phyloP scores from a whole-genome alignment of 1,140 invertebrate species.

The Drosophila nasuta region DNA sequence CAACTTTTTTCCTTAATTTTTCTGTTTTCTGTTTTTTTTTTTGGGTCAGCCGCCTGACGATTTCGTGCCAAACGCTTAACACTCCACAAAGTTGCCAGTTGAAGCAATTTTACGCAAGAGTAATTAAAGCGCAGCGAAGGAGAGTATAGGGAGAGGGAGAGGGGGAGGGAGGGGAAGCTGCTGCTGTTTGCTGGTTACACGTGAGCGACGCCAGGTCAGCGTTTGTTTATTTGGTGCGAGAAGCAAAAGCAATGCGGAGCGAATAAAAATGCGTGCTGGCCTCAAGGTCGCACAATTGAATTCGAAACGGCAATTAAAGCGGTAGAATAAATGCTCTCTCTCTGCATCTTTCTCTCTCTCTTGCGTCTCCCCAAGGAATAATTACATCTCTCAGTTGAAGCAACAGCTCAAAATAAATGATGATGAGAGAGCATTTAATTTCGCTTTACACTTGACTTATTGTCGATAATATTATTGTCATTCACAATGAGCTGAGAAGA shows the following conservation, averaged over 20 bases:
- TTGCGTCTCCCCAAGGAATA: slow-evolving; percentile 1
- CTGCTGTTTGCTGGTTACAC: slow-evolving; percentile 28
- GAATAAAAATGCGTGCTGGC: slow-evolving; percentile 31
- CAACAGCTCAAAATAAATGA: slow-evolving; percentile 23
- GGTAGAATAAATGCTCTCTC: slow-evolving; percentile 34
- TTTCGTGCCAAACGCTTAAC: slow-evolving; percentile 80
- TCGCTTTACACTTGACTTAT: slow-evolving; percentile 41
- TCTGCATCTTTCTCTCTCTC: not conserved
- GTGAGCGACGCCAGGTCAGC: slow-evolving; percentile 47
- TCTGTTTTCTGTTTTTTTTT: slow-evolving; percentile 17
- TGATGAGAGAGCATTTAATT: slow-evolving; percentile 25
- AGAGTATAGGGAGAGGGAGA: not conserved
- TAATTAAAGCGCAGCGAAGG: slow-evolving; percentile 71
- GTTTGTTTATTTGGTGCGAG: slow-evolving; percentile 45
- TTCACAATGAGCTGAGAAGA: slow-evolving; percentile 2
- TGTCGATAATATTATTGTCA: slow-evolving; percentile 29
- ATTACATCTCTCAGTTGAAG: slow-evolving; percentile 24
- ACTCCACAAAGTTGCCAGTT: slow-evolving; percentile 81
- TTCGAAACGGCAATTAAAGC: slow-evolving; percentile 48
- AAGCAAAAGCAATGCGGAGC: not conserved
- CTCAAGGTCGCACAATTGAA: slow-evolving; percentile 53
- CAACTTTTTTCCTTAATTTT: slow-evolving; percentile 17
- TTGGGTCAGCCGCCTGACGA: slow-evolving; percentile 39
- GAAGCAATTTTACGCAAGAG: slow-evolving; percentile 82
- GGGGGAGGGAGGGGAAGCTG: not conserved